Evolutionary conservation across 2,797 vertebrate genomes (phyloP).

Genomic region (Staurois parvus): DNA sequence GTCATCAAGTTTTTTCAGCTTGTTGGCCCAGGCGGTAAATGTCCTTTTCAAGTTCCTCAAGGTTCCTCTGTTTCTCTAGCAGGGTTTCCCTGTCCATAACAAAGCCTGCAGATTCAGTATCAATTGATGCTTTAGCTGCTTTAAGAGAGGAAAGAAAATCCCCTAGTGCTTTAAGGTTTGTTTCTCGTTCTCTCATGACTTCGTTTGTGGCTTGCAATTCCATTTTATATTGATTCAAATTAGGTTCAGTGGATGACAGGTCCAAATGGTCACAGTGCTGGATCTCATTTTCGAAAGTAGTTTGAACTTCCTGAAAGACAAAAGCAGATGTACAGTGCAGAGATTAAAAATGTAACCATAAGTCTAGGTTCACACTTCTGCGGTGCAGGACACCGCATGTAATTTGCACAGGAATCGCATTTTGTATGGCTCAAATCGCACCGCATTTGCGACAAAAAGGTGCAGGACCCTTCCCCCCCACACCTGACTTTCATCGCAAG

Average conservation of each 20-base stretch:
- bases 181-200: conserved; percentile 80
- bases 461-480: too few relatives aligned
- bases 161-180: conserved; percentile 81
- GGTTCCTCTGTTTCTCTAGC: conserved; percentile 69
- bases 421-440: too few relatives aligned
- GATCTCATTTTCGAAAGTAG: conserved; percentile 75
- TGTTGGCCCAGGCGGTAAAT: conserved; percentile 79
- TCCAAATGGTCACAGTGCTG: conserved; percentile 77
- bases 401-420: too few relatives aligned
- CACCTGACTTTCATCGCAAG: too few relatives aligned
- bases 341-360: too few relatives aligned
- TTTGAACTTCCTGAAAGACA: conserved; percentile 69
- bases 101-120: conserved; percentile 64
- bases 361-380: too few relatives aligned
- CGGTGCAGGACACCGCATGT: too few relatives aligned
- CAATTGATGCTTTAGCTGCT: conserved; percentile 75
- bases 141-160: conserved; percentile 85
- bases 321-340: not conserved
- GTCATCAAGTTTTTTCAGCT: conserved; percentile 83
- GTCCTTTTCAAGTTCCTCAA: conserved; percentile 74
- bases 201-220: conserved; percentile 81
- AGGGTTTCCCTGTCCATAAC: conserved; percentile 64
- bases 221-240: conserved; percentile 78
- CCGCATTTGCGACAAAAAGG: too few relatives aligned
- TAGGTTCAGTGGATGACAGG: conserved; percentile 55